phyloP scores from a whole-genome alignment of 2,797 vertebrate genomes.

The Chrosomus eos region DNA sequence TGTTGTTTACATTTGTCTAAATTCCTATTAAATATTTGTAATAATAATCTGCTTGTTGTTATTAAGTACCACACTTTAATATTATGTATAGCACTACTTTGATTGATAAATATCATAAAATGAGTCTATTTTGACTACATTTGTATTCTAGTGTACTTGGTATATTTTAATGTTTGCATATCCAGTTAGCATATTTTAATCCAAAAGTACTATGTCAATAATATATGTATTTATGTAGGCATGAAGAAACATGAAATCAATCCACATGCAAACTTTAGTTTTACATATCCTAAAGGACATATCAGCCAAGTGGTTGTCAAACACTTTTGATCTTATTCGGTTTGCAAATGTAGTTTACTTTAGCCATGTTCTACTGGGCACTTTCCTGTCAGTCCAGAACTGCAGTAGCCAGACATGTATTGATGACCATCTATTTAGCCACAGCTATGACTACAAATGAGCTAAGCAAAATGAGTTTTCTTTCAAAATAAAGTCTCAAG shows the following conservation, averaged over 20 bases:
- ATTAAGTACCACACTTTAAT: not conserved
- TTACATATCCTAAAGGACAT: conserved; percentile 33
- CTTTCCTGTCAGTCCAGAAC: conserved; percentile 46
- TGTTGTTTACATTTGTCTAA: conserved; percentile 16
- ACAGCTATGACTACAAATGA: not conserved
- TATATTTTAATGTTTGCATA: conserved; percentile 73
- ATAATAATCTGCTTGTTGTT: conserved; percentile 1
- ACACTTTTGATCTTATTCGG: conserved; percentile 7
- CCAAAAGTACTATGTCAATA: conserved; percentile 64
- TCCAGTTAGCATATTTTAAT: conserved; percentile 61
- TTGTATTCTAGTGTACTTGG: conserved; percentile 62
- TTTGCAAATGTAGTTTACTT: conserved; percentile 19
- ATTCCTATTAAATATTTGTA: conserved; percentile 39
- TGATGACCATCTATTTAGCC: conserved; percentile 62
- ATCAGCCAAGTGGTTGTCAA: conserved; percentile 27
- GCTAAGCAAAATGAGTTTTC: not conserved
- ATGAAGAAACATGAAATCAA: conserved; percentile 52
- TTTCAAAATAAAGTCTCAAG: not conserved
- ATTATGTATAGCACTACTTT: not conserved
- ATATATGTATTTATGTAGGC: conserved; percentile 41
- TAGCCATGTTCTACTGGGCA: conserved; percentile 38
- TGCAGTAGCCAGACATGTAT: not conserved
- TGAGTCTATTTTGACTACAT: conserved; percentile 15
- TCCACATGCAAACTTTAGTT: conserved; percentile 53
- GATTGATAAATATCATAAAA: not conserved